phyloP scores from a whole-genome alignment of 2,113 vertebrate species.

The Calyptomena viridis region DNA sequence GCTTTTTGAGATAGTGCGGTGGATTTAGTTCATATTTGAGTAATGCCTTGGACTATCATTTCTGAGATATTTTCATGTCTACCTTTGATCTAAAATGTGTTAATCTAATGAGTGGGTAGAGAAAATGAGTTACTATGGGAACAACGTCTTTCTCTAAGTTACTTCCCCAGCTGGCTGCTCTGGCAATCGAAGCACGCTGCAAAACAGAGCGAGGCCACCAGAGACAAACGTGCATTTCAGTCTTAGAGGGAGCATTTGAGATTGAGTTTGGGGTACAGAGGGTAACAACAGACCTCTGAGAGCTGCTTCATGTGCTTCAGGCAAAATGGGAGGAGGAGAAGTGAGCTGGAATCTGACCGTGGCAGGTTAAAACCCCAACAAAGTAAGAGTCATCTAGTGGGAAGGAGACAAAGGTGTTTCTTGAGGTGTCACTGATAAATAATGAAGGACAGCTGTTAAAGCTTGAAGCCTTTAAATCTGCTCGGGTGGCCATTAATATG shows the following conservation, averaged over 20 bases:
- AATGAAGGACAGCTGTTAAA: neutral
- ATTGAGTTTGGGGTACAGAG: neutral
- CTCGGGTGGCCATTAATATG: neutral
- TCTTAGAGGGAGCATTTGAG: neutral
- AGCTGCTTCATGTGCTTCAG: neutral
- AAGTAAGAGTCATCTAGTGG: neutral
- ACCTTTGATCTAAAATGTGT: slow-evolving; percentile 34
- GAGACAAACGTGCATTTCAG: neutral
- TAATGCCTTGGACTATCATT: neutral
- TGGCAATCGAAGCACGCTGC: neutral
- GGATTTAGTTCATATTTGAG: neutral
- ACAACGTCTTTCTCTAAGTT: neutral
- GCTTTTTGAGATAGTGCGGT: neutral
- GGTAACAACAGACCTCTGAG: neutral
- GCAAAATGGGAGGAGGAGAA: neutral
- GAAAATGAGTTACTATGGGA: slow-evolving; percentile 57
- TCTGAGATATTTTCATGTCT: slow-evolving; percentile 21
- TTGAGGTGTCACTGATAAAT: neutral
- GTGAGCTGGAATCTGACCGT: neutral
- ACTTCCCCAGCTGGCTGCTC: slow-evolving; percentile 20
- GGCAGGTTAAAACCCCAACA: neutral
- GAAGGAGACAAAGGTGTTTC: neutral
- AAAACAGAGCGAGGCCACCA: neutral
- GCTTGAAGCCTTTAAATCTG: neutral
- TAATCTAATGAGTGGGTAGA: slow-evolving; percentile 39